Evolutionary conservation across 2,113 vertebrate species (phyloP).

Genomic region (Neolamprologus sp.): DNA sequence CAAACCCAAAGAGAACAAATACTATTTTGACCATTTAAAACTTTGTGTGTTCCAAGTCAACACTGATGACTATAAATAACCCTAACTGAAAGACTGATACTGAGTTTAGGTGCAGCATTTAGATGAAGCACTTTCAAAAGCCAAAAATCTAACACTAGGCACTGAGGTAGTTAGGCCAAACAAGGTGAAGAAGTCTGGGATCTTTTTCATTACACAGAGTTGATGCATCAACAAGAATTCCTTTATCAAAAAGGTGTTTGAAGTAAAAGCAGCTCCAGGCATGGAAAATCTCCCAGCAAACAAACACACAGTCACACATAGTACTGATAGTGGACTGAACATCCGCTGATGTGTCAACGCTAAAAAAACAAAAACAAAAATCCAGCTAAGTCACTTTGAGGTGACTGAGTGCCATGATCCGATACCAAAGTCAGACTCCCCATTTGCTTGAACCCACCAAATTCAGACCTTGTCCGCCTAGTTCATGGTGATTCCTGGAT

Average conservation of each 20-base stretch:
- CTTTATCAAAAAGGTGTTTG: slow-evolving; percentile 5
- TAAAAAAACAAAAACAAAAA: not conserved
- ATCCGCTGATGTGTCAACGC: slow-evolving; percentile 54
- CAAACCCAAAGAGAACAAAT: fast-evolving
- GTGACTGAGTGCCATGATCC: not conserved
- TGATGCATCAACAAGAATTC: not conserved
- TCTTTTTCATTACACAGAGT: not conserved
- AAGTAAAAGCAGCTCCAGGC: not conserved
- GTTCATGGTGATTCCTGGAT: not conserved
- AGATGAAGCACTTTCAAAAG: not conserved
- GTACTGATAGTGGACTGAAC: slow-evolving; percentile 35
- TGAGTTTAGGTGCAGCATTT: not conserved
- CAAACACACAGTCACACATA: not conserved
- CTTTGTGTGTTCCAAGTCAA: not conserved
- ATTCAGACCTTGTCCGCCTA: not conserved
- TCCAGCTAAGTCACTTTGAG: not conserved
- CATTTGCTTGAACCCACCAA: not conserved
- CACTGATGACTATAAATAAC: not conserved
- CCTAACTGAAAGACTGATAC: not conserved
- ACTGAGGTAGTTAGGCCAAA: not conserved
- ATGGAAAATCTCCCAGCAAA: not conserved
- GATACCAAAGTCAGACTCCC: not conserved
- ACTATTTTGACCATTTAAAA: not conserved
- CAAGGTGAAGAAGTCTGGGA: not conserved
- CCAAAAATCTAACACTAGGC: not conserved